Base-by-base conservation (phyloP, 1,140 invertebrate species). In the Rhagoletis zephyria region DNA sequence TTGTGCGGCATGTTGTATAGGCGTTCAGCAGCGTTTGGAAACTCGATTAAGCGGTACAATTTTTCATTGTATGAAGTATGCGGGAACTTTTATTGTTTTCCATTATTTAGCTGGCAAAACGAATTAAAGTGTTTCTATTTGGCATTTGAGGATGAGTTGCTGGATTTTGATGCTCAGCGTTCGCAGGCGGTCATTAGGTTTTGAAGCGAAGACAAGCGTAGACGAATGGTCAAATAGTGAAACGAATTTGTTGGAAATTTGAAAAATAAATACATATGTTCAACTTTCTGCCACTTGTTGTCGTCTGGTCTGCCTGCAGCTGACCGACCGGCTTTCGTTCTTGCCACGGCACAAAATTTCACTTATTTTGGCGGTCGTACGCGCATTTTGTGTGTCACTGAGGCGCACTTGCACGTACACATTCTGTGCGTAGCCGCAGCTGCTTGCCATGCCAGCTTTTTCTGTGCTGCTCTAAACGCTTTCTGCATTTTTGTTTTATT, bases 61-160 rank as follows among this genome's bases (percentile, higher is more conserved):
- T 56, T 81, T n/a, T 51, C 74, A 81, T 81, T 19, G 2, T 81
- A 19, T n/a, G 19, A 56, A 81, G 70, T 74, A 16, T 51, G 40
- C 40, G 45, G 4, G 12, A 74, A 74, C n/a, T 42, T 74, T 14
- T 45, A 48, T 48, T 74, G 14, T 74, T 16, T 74, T 48, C 12
- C 30, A 14, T 74, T 3, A 0, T 51, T 74, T 74, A 56, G 74
- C 45, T 81, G 74, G 19, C 42, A 16, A 2, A 56, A 56, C n/a
- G 56, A 81, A 59, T 81, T 56, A 81, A 81, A 56, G n/a, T 30
- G 70, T 74, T 74, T 74, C 16, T 74, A 42, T n/a, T 81, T n/a
- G 1, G n/a, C 19, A 5, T 30, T 63, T 4, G 16, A 40, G 10
- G 67, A 45, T 81, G 74, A 81, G 74, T 81, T 81, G 74, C 19